Evolutionary conservation across 2,113 vertebrate species (phyloP), one percentile per base, ranked within the genome.

Genomic region (Bufo bufo): DNA sequence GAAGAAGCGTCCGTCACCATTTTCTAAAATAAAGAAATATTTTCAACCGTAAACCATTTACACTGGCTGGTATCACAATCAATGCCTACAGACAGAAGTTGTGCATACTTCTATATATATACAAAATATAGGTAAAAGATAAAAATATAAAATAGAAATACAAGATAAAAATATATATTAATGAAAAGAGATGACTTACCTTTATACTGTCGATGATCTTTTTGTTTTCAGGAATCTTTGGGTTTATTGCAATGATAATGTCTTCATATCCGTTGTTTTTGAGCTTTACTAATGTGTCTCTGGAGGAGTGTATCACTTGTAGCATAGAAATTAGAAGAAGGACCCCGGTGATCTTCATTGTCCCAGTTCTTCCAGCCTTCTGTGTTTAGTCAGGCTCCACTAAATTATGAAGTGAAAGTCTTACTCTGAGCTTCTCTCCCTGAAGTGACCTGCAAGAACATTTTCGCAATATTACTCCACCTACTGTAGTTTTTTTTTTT

Each of bases 1-100:
- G 54, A 3, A 50, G 95, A 96, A 54, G 93, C 93, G 45, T 90
- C 89, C 33, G 75, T 91, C 56, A 95, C 56, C 93, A 95, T 94
- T 77, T 90, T 90, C 95, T 96, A 80, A 12, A 2, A 89, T 81
- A 13, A 85, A 50, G 6, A 75, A 75, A 47, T 17, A 69, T n/a
- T 66, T 54, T 7, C 10, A 54, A 54, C 52, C 52, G 10, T 54
- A 54, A 11, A 54, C 52, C 52, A 54, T 54, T 54, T 0, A 33
- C 0, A 33, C 33, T 33, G 33, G 0, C 33, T 33, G 33, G 33
- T 33, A 33, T 33, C 52, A 6, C 6, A 54, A 54, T 54, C 10
- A 11, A 54, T 54, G 52, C 10, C 6, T 54, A 54, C 6, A 54
- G 6, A 11, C 52, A 54, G 10, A 54, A 54, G 6, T 7, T 54